Evolutionary conservation across 2,888 invertebrate genomes (phyloP), one percentile per base, ranked within the genome.

Genomic region (Pyrochroa serraticornis): DNA sequence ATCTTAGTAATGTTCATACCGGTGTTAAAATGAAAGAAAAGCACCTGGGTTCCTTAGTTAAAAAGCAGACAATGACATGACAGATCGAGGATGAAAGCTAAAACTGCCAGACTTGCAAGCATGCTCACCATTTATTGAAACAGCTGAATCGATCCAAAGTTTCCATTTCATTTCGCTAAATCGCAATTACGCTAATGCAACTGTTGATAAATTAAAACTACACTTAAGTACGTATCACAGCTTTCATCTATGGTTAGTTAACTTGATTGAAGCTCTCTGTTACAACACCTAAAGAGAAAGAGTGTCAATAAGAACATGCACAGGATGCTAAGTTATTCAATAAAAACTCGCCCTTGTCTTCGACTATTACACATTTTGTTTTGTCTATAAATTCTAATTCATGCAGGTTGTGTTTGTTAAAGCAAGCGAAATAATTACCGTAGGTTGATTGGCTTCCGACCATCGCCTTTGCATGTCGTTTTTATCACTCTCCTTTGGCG

Each of bases 361-460:
- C 37, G 7, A 31, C 12, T n/a, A 30, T 30, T 22, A 43, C 10
- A 39, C 45, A 49, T 8, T 34, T 36, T 34, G n/a, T n/a, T 5
- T 3, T 12, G 12, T 12, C 31, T n/a, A n/a, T 43, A 30, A 8
- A 13, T 34, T 34, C 14, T 7, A 31, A 41, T 6, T 32, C 34
- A 42, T 55, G 32, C 38, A 49, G 9, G 9, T n/a, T n/a, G n/a
- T n/a, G n/a, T n/a, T n/a, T n/a, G n/a, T n/a, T n/a, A n/a, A 22
- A 22, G 5, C 22, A 22, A 22, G 22, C 22, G 51, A 44, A 63
- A 50, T 72, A 76, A 76, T 77, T 73, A 78, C 74, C 63, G 76
- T 59, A 39, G 77, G 71, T 50, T 70, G 68, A 60, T 76, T 76
- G 13, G 78, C 72, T 67, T 82, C 82, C 7, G 81, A 82, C 81